These are phyloP conservation scores for Gari tellinella DNA, from an alignment of 2,888 invertebrate genomes.

Conservation along the genomic window DNA sequence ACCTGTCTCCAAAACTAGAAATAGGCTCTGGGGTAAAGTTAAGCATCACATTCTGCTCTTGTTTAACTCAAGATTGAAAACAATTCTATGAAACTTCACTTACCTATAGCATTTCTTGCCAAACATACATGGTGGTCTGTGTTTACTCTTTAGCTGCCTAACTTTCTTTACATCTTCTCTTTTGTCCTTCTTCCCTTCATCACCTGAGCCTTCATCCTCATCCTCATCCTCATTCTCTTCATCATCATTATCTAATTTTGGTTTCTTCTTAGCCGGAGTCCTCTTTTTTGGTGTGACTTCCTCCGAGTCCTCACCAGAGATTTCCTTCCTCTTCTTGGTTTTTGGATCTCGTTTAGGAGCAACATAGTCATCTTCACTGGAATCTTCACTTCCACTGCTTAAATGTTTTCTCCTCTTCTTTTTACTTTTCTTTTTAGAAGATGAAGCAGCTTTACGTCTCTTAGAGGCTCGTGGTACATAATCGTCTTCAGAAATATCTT, in stretches of 20 bases:
- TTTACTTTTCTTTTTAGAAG: slow-evolving; percentile 29
- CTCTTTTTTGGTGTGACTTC: slow-evolving; percentile 38
- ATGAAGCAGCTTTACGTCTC: slow-evolving; percentile 4
- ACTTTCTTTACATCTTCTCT: slow-evolving; percentile 52
- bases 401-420: slow-evolving; percentile 23
- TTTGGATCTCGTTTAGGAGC: slow-evolving; percentile 54
- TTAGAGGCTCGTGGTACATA: slow-evolving; percentile 41
- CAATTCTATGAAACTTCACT: not conserved
- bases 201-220: slow-evolving; percentile 68
- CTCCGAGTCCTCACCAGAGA: slow-evolving; percentile 57
- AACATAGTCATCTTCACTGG: slow-evolving; percentile 61
- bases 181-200: slow-evolving; percentile 55
- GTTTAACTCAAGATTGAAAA: too few relatives aligned
- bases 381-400: slow-evolving; percentile 40
- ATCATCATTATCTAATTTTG: slow-evolving; percentile 37
- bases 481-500: slow-evolving; percentile 48
- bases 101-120: slow-evolving; percentile 81
- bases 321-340: slow-evolving; percentile 51
- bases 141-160: slow-evolving; percentile 54
- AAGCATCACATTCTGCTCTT: too few relatives aligned
- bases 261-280: slow-evolving; percentile 32
- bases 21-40: too few relatives aligned
- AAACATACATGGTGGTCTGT: slow-evolving; percentile 70
- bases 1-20: too few relatives aligned
- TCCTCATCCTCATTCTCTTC: slow-evolving; percentile 55